Evolutionary conservation across 2,888 invertebrate species (phyloP), one percentile per base, ranked within the genome.

Genomic region (Leptopilina syphax): DNA sequence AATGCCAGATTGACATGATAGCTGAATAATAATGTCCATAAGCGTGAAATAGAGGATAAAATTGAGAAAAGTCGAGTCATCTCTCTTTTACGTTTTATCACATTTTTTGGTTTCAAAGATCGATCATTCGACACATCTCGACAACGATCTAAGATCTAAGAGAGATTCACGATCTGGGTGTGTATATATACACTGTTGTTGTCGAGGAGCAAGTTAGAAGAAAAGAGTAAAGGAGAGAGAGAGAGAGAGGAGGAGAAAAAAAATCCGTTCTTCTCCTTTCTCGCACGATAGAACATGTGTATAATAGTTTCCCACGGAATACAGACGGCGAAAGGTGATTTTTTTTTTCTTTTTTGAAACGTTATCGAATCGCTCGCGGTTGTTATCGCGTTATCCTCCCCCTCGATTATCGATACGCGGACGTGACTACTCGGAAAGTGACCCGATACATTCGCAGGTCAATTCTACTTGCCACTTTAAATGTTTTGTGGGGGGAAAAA

Each of bases 391-490:
- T 84, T 82, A 82, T 84, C 82, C 82, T 12, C 83, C 82, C 81
- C 82, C 84, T 87, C 88, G 84, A 86, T 88, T 88, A 87, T 86
- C 84, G 85, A 87, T 85, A 82, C 83, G 54, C 81, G 70, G 80
- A 86, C 88, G 88, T 87, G 88, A 88, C 88, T 82, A 88, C 88
- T 82, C 79, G 82, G 57, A 67, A 77, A 34, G 66, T 77, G 77
- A 66, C 66, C 77, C 78, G 41, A 68, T 78, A 60, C 44, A 77
- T 77, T 50, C 65, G 44, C 54, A 70, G 70, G 70, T 70, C 70
- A 54, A 50, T 70, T 70, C 50, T 70, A 12, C 27, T 50, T 24
- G 13, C 54, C 70, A 24, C 54, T 27, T 27, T 7, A 18, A 47
- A n/a, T 13, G n/a, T 44, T 67, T 44, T n/a, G 13, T 2, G 44